Percentiles rank a stretch among this genome's conserved stretches.
Conservation (phyloP, 2,113 vertebrate species). For the Papio anubis region DNA sequence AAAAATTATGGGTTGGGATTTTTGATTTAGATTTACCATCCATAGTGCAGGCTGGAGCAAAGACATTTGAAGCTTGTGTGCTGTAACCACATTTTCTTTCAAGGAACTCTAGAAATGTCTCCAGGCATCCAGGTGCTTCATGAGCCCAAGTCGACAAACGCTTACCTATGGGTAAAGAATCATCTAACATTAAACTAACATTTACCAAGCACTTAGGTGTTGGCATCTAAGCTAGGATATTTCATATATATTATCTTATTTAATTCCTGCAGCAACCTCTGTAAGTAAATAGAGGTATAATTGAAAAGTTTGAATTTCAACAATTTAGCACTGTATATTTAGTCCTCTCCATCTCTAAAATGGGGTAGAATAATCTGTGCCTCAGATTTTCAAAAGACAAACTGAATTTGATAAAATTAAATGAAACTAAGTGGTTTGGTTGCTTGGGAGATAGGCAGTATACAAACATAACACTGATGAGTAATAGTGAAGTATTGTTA, state of each 20-base stretch:
- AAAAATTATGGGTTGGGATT: not conserved
- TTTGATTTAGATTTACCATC: conserved; percentile 14
- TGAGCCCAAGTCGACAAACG: conserved; percentile 5
- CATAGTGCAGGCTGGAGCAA: not conserved
- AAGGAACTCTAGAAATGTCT: conserved; percentile 60
- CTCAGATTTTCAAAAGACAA: not conserved
- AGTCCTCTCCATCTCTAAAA: not conserved
- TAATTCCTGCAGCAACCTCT: not conserved
- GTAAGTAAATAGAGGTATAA: not conserved
- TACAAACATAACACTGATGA: not conserved
- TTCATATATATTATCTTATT: conserved; percentile 19
- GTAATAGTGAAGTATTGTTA: not conserved
- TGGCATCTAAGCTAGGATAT: not conserved
- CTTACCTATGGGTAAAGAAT: conserved; percentile 16
- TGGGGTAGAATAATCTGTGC: not conserved
- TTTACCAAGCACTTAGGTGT: conserved; percentile 6
- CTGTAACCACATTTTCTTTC: conserved; percentile 62
- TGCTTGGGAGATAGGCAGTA: not conserved
- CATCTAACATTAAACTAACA: conserved; percentile 47
- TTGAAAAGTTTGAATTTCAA: not conserved
- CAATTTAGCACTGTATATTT: not conserved
- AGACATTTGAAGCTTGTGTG: conserved; percentile 39
- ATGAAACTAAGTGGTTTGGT: conserved; percentile 1
- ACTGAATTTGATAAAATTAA: not conserved
- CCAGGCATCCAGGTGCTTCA: not conserved